Evolutionary conservation across 2,797 vertebrate species (phyloP).

Genomic region (Aphelocoma californica): DNA sequence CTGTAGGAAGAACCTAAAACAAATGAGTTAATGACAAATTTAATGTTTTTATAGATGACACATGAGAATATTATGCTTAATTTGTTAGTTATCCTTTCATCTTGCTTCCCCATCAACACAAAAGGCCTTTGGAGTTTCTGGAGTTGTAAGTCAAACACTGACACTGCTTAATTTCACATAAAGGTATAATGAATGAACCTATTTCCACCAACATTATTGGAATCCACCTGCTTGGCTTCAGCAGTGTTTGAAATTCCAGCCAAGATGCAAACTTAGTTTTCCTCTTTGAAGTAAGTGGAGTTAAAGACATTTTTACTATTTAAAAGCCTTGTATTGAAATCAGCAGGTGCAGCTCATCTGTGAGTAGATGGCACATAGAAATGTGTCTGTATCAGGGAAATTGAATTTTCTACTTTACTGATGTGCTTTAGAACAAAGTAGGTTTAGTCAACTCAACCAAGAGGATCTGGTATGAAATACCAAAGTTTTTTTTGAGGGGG

Average conservation of each 20-base stretch:
- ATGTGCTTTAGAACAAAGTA: not conserved
- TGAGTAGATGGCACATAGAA: not conserved
- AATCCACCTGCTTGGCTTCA: not conserved
- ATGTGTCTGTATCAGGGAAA: not conserved
- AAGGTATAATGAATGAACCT: not conserved
- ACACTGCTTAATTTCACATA: not conserved
- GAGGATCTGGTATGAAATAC: not conserved
- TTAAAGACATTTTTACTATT: not conserved
- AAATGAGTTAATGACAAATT: not conserved
- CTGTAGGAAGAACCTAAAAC: not conserved
- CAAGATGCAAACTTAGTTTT: not conserved
- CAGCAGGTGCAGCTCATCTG: not conserved
- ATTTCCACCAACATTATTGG: not conserved
- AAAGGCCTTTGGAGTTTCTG: not conserved
- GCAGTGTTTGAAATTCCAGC: not conserved
- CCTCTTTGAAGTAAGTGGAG: not conserved
- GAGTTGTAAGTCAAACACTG: not conserved
- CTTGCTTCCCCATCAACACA: not conserved
- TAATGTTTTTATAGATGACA: not conserved
- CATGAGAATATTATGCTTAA: not conserved
- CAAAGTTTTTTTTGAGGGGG: accelerated
- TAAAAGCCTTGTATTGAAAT: not conserved
- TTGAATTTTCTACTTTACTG: not conserved
- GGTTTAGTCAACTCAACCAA: not conserved
- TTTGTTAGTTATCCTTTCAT: not conserved